Conservation (phyloP, 2,113 vertebrate species). For the Pseudopipra pipra region DNA sequence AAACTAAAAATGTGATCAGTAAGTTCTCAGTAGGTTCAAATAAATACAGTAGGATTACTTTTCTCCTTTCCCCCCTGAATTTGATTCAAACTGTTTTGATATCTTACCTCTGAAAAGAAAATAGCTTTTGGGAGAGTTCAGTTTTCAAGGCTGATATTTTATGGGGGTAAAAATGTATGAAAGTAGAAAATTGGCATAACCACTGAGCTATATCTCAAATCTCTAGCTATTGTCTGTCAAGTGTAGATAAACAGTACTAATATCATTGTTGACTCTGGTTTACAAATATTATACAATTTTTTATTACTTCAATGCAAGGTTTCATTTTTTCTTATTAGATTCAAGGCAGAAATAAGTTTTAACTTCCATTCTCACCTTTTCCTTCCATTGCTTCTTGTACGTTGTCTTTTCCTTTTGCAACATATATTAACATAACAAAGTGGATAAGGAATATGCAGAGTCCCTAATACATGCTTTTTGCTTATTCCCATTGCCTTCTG, state of each 20-base stretch:
- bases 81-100: not conserved
- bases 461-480: not conserved
- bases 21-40: not conserved
- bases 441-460: not conserved
- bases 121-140: not conserved
- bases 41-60: not conserved
- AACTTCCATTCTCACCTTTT: not conserved
- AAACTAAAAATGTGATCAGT: not conserved
- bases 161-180: not conserved
- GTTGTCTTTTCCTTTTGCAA: not conserved
- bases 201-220: not conserved
- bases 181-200: not conserved
- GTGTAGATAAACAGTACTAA: not conserved
- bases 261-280: not conserved
- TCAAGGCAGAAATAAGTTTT: not conserved
- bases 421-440: not conserved
- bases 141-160: not conserved
- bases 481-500: not conserved
- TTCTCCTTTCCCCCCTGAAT: not conserved
- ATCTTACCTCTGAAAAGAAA: not conserved
- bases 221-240: not conserved
- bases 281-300: not conserved
- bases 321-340: not conserved
- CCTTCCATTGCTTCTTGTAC: not conserved
- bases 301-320: not conserved